phyloP scores from a whole-genome alignment of 2,113 vertebrate genomes.

The Poeciliopsis prolifica region DNA sequence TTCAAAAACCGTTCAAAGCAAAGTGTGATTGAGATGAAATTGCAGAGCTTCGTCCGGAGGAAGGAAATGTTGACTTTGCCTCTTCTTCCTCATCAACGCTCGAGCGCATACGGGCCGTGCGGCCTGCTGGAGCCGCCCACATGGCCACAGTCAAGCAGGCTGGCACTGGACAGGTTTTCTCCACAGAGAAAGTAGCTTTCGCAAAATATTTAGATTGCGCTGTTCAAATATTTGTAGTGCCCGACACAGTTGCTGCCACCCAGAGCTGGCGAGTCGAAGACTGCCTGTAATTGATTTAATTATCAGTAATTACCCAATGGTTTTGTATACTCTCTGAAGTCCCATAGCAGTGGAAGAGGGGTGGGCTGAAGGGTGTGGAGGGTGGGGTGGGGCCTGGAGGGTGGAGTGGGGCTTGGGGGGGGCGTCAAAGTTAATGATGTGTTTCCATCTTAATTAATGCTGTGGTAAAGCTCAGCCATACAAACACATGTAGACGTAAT shows the following conservation, averaged over 20 bases:
- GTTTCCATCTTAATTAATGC: slow-evolving; percentile 83
- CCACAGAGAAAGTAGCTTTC: slow-evolving; percentile 42
- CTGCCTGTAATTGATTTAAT: slow-evolving; percentile 96
- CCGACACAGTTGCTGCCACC: slow-evolving; percentile 79
- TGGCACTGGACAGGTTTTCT: slow-evolving; percentile 29
- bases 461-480: slow-evolving; percentile 73
- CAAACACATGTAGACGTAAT: slow-evolving; percentile 75
- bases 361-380: slow-evolving; percentile 8
- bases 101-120: slow-evolving; percentile 81
- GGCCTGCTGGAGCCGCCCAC: slow-evolving; percentile 79
- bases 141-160: slow-evolving; percentile 2
- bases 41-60: slow-evolving; percentile 83
- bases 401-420: neutral
- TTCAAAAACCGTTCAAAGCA: slow-evolving; percentile 79
- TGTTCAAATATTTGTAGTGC: slow-evolving; percentile 89
- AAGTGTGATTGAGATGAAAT: slow-evolving; percentile 87
- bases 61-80: slow-evolving; percentile 81
- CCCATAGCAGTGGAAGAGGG: slow-evolving; percentile 64
- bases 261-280: slow-evolving; percentile 78
- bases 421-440: slow-evolving; percentile 80
- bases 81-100: slow-evolving; percentile 71
- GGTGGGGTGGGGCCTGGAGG: slow-evolving; percentile 4
- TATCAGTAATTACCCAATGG: slow-evolving; percentile 94
- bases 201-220: slow-evolving; percentile 82
- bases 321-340: slow-evolving; percentile 78